A percentile compares a stretch with the other conserved stretches of the same genome.
These are phyloP conservation scores for Ctenopoma kingsleyae DNA, from an alignment of 2,797 vertebrate genomes.

Conservation along the genomic window DNA sequence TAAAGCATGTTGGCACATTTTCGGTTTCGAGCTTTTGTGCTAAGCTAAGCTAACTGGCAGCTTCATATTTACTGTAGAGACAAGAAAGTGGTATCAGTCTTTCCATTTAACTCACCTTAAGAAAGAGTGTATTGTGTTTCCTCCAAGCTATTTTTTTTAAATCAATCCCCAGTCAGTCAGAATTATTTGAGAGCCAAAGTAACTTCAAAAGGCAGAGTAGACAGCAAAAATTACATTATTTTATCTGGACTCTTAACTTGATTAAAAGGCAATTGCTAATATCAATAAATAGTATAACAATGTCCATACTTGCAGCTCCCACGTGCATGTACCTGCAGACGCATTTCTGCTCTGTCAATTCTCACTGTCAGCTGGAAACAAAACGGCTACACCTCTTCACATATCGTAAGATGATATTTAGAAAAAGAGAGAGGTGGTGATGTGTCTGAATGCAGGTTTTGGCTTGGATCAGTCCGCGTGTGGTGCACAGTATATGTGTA, in stretches of 20 bases:
- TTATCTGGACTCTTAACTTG: neutral
- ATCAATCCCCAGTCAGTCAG: neutral
- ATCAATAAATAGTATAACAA: slow-evolving; percentile 6
- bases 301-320: neutral
- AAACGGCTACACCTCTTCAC: slow-evolving; percentile 13
- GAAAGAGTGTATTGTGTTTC: neutral
- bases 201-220: slow-evolving; percentile 3
- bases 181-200: neutral
- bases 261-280: neutral
- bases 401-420: slow-evolving; percentile 55
- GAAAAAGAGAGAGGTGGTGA: slow-evolving; percentile 61
- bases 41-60: neutral
- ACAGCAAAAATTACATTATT: neutral
- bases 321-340: slow-evolving; percentile 38
- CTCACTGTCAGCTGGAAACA: slow-evolving; percentile 34
- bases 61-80: neutral
- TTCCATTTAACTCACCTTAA: neutral
- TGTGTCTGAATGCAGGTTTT: slow-evolving; percentile 60
- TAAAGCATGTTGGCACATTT: neutral
- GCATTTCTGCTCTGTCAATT: slow-evolving; percentile 28
- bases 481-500: slow-evolving; percentile 28
- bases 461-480: slow-evolving; percentile 49
- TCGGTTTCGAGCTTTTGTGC: neutral
- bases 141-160: neutral
- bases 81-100: neutral